Percentiles rank a stretch among this genome's conserved stretches.
Evolutionary conservation across 1,140 invertebrate species (phyloP).

Genomic region (Drosophila aff.): DNA sequence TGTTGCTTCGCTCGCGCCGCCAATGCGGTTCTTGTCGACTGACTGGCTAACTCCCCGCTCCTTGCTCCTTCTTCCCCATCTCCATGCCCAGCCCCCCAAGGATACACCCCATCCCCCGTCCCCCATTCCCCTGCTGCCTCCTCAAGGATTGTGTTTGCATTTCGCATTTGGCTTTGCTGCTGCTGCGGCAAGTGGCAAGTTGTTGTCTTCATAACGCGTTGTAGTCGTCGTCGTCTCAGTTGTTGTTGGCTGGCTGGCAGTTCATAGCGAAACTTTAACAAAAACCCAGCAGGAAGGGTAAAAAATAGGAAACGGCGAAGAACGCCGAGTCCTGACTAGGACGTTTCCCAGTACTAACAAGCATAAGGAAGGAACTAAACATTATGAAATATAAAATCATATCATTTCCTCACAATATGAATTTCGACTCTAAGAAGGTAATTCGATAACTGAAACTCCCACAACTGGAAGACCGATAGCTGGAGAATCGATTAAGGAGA

Average conservation of each 20-base stretch:
- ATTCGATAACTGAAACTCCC: too few relatives aligned
- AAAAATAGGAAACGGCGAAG: neutral
- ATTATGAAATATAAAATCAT: neutral
- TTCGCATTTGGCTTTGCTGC: constrained; percentile 66
- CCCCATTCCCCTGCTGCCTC: neutral
- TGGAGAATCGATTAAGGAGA: neutral
- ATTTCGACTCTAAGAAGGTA: neutral
- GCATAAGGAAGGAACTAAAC: neutral
- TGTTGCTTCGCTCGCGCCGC: constrained; percentile 47
- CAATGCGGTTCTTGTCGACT: constrained; percentile 41
- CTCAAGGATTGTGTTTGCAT: constrained; percentile 63
- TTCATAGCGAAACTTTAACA: constrained; percentile 47
- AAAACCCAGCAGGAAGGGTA: neutral
- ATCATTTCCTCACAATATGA: too few relatives aligned
- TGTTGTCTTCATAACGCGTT: constrained; percentile 63
- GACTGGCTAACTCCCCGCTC: constrained; percentile 21
- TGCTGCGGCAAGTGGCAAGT: constrained; percentile 50
- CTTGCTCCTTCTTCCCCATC: neutral
- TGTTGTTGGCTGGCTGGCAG: constrained; percentile 47
- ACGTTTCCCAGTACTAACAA: neutral
- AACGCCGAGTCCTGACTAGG: neutral
- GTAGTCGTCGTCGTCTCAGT: constrained; percentile 32
- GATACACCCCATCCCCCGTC: neutral
- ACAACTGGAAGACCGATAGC: neutral
- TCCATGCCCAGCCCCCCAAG: neutral